Base-by-base conservation (phyloP, 1,140 invertebrate genomes). In the Trachymyrmex cornetzi region DNA sequence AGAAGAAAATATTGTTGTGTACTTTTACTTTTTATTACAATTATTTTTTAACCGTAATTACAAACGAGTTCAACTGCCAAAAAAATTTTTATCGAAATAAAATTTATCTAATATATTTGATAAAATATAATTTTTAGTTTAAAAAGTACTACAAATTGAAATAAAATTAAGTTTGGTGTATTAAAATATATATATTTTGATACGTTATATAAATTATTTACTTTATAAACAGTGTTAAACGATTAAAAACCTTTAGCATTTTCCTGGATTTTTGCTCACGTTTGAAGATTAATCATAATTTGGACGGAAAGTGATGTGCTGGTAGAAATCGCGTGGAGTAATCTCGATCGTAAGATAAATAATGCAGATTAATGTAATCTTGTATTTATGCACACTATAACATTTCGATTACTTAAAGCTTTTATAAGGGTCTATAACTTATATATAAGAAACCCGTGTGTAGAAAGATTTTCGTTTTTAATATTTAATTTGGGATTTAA, bases 341-440 rank as follows among this genome's bases (percentile, higher is more conserved):
- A 53, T 38, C 57, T 85, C 66, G 14, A 38, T 71, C 53, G 38
- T 38, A 38, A 30, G 63, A 14, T 75, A 77, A 88, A 86, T 85
- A 80, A 85, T 71, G 57, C 44, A 81, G 57, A 86, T 75, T 71
- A 55, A 86, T 53, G 48, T 81, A 74, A 85, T 75, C 53, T 67
- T 27, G 30, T 19, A 14, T 44, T 24, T 4, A 16, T 14, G 11
- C 53, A 24, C 27, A 38, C 50, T 38, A 55, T 22, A 85, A 48
- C 3, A 38, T 19, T 11, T 64, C 86, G 80, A 85, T 79, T 79
- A 88, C 80, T 89, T 61, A 57, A 63, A 71, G 27, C 14, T 64
- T 89, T 64, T 64, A 38, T 50, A 77, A 34, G 57, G 16, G 19
- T 38, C 27, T 57, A n/a, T n/a, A n/a, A n/a, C n/a, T n/a, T n/a